Evolutionary conservation across 2,888 invertebrate genomes (phyloP), one percentile per base, ranked within the genome.

Genomic region (Zhengitettix transpicula): DNA sequence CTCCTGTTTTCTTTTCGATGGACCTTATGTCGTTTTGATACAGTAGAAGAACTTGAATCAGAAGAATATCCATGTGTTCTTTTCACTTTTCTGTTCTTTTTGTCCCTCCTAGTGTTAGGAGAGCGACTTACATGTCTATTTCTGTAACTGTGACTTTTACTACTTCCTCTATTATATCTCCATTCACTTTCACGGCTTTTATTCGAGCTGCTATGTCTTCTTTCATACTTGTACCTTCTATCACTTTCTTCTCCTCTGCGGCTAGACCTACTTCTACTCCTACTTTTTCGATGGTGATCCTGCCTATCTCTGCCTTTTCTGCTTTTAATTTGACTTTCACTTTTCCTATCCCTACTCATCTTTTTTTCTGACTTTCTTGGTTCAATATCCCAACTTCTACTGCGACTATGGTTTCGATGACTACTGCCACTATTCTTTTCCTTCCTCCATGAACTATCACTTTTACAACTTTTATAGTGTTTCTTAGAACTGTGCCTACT

Each of bases 41-140:
- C 16, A 2, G 59, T 44, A 9, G 60, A 57, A 55, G 61, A 58
- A 44, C 61, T 61, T 12, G 59, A 57, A 40, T 42, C 56, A 41
- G 58, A 64, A 66, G 67, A 69, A 62, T 68, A 67, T 65, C 68
- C 68, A 61, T 65, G 66, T 60, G 66, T 66, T 64, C 68, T 68
- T 67, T 68, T 69, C 66, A 67, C 67, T 66, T 67, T 68, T 60
- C 67, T 57, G 16, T 42, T 64, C 28, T 58, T 58, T 51, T 58
- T 58, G 40, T 16, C 44, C 40, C 47, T 58, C 14, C 55, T 41
- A 47, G 47, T 55, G 47, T 44, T 55, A 15, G 53, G 56, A 1
- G 60, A 60, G 15, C 47, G 56, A 16, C 52, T 52, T 5, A 42
- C 52, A 14, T 40, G 51, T 14, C 53, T 28, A 15, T 52, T 58